These are phyloP conservation scores for Zosterops lateralis DNA, from an alignment of 2,113 vertebrate genomes.

Conservation along the genomic window DNA sequence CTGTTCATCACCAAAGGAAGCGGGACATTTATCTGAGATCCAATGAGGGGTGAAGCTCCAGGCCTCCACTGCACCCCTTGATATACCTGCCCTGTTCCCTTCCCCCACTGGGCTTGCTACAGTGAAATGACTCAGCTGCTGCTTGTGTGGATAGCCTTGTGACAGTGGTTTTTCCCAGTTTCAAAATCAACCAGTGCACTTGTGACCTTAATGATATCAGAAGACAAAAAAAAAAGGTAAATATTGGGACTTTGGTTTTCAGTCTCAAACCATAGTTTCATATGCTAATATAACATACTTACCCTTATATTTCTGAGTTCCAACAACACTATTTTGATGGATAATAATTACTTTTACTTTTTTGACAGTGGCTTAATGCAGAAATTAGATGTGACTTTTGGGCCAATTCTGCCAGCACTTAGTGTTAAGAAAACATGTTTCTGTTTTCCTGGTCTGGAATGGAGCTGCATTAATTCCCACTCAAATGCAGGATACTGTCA, in stretches of 20 bases:
- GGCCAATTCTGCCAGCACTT: not conserved
- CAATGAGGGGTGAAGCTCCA: not conserved
- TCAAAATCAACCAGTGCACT: not conserved
- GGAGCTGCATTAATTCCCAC: not conserved
- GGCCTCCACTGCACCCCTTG: too few species aligned
- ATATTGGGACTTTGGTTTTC: not conserved
- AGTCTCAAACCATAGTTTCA: not conserved
- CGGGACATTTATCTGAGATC: not conserved
- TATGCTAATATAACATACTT: not conserved
- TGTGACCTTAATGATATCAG: not conserved
- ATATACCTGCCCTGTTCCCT: rapidly evolving
- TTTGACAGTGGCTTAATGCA: not conserved
- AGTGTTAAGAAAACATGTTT: not conserved
- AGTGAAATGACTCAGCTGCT: not conserved
- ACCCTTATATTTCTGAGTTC: not conserved
- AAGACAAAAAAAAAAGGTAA: not conserved
- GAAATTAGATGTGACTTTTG: not conserved
- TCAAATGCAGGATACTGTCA: not conserved
- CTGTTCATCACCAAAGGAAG: not conserved
- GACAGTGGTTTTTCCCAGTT: not conserved
- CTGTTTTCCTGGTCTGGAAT: not conserved
- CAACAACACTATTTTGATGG: not conserved
- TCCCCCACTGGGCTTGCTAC: not conserved
- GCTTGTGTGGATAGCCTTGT: not conserved
- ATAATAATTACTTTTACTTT: not conserved